These are phyloP conservation scores for Corythornis vintsioides DNA, from an alignment of 2,113 vertebrate species.

Conservation along the genomic window DNA sequence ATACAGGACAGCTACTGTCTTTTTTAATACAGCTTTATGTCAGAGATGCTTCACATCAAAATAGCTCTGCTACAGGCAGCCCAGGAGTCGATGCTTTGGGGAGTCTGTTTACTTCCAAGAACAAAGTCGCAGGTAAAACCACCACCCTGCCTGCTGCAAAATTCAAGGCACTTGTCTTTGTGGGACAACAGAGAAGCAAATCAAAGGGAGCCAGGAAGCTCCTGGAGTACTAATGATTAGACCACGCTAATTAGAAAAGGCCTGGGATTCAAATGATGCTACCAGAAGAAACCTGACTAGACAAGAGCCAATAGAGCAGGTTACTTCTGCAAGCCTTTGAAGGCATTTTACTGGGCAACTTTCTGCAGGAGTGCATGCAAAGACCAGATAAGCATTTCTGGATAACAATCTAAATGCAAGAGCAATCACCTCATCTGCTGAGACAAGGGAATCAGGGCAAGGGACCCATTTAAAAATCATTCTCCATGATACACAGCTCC, in stretches of 20 bases:
- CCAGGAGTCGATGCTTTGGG: background rate
- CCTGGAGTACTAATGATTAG: background rate
- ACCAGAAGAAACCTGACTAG: background rate
- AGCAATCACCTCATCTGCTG: background rate
- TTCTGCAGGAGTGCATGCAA: background rate
- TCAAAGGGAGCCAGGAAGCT: background rate
- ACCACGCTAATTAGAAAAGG: background rate
- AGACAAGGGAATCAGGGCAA: background rate
- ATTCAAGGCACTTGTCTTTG: background rate
- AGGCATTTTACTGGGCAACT: background rate
- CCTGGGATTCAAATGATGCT: background rate
- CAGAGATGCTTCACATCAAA: background rate
- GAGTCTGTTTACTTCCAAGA: background rate
- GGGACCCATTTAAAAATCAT: background rate
- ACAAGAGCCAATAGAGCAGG: background rate
- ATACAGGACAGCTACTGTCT: conserved; percentile 14
- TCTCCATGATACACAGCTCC: background rate
- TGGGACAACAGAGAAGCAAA: accelerated
- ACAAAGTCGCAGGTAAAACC: background rate
- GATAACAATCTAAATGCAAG: background rate
- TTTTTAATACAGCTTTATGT: background rate
- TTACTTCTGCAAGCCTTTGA: background rate
- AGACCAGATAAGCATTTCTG: background rate
- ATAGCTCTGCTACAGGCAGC: background rate
- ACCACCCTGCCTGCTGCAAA: background rate